These are phyloP conservation scores for Drosophila chauvacae DNA, from an alignment of 1,140 invertebrate genomes.

Conservation along the genomic window DNA sequence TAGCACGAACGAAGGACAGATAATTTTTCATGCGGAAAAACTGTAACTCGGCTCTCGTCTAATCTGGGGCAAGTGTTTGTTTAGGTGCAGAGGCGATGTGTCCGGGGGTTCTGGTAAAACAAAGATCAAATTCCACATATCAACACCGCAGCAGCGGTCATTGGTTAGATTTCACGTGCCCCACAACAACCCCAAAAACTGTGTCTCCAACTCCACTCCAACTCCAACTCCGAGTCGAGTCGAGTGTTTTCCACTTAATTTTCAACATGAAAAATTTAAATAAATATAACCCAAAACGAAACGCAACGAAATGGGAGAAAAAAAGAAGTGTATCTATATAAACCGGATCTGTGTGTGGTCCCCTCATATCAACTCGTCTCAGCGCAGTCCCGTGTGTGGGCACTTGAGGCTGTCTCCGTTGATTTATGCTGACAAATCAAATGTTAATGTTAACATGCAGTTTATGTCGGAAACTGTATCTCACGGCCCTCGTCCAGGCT, in stretches of 20 bases:
- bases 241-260: constrained; percentile 80
- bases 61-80: constrained; percentile 70
- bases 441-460: constrained; percentile 67
- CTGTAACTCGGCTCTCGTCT: constrained; percentile 65
- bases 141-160: constrained; percentile 54
- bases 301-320: constrained; percentile 17
- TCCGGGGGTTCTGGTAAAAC: constrained; percentile 36
- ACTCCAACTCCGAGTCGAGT: constrained; percentile 22
- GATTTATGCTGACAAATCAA: constrained; percentile 79
- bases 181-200: constrained; percentile 20
- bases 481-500: constrained; percentile 16
- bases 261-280: constrained; percentile 74
- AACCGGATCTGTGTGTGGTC: constrained; percentile 66
- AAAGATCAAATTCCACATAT: constrained; percentile 79
- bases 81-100: constrained; percentile 46
- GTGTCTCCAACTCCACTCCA: constrained; percentile 12
- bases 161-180: constrained; percentile 66
- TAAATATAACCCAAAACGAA: constrained; percentile 61
- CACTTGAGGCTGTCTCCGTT: constrained; percentile 63
- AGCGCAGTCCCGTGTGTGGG: constrained; percentile 45
- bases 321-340: constrained; percentile 35
- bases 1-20: constrained; percentile 27
- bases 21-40: constrained; percentile 41
- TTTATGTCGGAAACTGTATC: constrained; percentile 58
- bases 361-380: constrained; percentile 13